Evolutionary conservation across 2,888 invertebrate genomes (phyloP).

Genomic region (Aspidiotus rigidus): DNA sequence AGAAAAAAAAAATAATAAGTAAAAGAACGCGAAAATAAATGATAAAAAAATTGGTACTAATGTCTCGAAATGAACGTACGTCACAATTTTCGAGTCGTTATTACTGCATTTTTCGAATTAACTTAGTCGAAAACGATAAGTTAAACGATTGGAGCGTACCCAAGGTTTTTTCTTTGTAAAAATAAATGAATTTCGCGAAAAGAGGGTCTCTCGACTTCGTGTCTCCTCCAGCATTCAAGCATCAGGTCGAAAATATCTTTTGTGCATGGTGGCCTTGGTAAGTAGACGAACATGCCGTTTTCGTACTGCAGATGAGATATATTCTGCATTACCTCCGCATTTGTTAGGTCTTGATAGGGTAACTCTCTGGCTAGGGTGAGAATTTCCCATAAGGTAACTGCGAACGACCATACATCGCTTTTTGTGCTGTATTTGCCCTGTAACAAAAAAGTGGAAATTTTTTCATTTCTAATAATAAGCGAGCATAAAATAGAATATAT

Average conservation of each 20-base stretch:
- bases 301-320: conserved; percentile 60
- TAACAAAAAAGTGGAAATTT: conserved; percentile 35
- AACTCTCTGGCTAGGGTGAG: conserved; percentile 64
- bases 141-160: conserved; percentile 41
- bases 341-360: conserved; percentile 66
- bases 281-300: conserved; percentile 42
- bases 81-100: too few relatives aligned
- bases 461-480: too few relatives aligned
- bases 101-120: too few relatives aligned
- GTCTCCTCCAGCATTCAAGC: conserved; percentile 53
- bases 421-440: conserved; percentile 79
- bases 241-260: conserved; percentile 54
- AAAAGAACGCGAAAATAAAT: too few relatives aligned
- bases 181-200: conserved; percentile 55
- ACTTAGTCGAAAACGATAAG: too few relatives aligned
- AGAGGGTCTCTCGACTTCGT: conserved; percentile 49
- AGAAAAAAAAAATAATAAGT: too few relatives aligned
- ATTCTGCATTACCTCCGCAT: conserved; percentile 72
- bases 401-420: conserved; percentile 86
- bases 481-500: too few relatives aligned
- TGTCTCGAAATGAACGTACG: too few relatives aligned
- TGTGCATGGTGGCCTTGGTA: conserved; percentile 48
- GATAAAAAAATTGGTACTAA: too few relatives aligned
- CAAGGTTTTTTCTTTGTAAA: conserved; percentile 48
- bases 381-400: conserved; percentile 79